A percentile compares a stretch with the other conserved stretches of the same genome.
These are phyloP conservation scores for Halcyon leucocephala DNA, from an alignment of 2,797 vertebrate genomes.

Conservation along the genomic window DNA sequence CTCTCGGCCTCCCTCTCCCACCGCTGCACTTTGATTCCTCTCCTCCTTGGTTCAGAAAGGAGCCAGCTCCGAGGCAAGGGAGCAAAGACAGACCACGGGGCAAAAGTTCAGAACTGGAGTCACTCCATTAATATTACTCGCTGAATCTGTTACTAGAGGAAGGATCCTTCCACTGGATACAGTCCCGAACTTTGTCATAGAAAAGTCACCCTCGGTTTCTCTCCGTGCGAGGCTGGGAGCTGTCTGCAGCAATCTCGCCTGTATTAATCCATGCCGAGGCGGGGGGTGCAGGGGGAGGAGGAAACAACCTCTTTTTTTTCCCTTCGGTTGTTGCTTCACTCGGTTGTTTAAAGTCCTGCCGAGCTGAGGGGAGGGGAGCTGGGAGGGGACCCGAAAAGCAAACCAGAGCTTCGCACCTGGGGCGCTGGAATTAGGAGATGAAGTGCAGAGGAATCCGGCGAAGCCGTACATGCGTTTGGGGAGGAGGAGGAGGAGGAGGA, in stretches of 20 bases:
- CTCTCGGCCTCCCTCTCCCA: not conserved
- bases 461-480: not conserved
- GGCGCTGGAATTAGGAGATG: conserved; percentile 6
- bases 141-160: conserved; percentile 53
- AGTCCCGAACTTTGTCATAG: conserved; percentile 50
- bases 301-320: conserved; percentile 24
- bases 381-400: conserved; percentile 40
- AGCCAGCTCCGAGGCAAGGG: conserved; percentile 51
- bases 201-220: conserved; percentile 42
- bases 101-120: conserved; percentile 66
- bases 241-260: conserved; percentile 28
- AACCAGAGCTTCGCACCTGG: conserved; percentile 37
- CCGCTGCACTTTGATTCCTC: not conserved
- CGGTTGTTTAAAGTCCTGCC: conserved; percentile 24
- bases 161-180: conserved; percentile 51
- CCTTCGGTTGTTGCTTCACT: not conserved
- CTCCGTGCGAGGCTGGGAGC: not conserved
- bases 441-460: not conserved
- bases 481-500: too few relatives aligned
- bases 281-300: not conserved
- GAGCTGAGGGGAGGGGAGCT: not conserved
- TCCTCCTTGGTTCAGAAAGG: conserved; percentile 7
- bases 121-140: conserved; percentile 63
- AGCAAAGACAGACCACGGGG: conserved; percentile 69
- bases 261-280: conserved; percentile 10